phyloP scores from a whole-genome alignment of 2,888 invertebrate genomes.

The Cosmopolites sordidus region DNA sequence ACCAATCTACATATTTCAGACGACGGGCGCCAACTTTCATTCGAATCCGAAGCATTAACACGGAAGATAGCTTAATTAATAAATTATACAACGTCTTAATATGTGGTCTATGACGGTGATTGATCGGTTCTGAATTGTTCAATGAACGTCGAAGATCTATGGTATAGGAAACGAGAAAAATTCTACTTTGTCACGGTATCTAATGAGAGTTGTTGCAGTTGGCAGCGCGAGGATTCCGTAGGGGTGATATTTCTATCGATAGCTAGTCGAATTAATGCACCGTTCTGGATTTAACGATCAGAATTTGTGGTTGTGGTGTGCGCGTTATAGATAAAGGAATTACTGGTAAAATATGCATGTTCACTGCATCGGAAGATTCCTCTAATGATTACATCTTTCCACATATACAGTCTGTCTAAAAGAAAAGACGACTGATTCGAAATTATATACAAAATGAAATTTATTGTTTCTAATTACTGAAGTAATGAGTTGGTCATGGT shows the following conservation, averaged over 20 bases:
- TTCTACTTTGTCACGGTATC: background rate
- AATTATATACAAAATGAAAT: too few relatives aligned
- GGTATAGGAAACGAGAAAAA: background rate
- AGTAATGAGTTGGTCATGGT: too few relatives aligned
- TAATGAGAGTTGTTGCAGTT: background rate
- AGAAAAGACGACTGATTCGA: too few relatives aligned
- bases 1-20: constrained; percentile 26
- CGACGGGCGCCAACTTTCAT: constrained; percentile 13
- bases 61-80: constrained; percentile 27
- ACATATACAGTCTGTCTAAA: too few relatives aligned
- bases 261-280: background rate
- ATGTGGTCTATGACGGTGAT: background rate
- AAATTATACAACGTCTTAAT: constrained; percentile 16
- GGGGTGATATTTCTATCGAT: background rate
- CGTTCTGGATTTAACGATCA: background rate
- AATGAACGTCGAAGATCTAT: background rate
- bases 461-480: too few relatives aligned
- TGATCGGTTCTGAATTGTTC: background rate
- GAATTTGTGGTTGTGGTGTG: too few relatives aligned
- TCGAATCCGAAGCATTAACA: constrained; percentile 20
- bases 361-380: too few relatives aligned
- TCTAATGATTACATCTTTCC: too few relatives aligned
- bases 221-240: background rate
- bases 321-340: background rate
- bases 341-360: background rate